phyloP scores from a whole-genome alignment of 2,797 vertebrate genomes.

The Oryzias dopingdopingensis region DNA sequence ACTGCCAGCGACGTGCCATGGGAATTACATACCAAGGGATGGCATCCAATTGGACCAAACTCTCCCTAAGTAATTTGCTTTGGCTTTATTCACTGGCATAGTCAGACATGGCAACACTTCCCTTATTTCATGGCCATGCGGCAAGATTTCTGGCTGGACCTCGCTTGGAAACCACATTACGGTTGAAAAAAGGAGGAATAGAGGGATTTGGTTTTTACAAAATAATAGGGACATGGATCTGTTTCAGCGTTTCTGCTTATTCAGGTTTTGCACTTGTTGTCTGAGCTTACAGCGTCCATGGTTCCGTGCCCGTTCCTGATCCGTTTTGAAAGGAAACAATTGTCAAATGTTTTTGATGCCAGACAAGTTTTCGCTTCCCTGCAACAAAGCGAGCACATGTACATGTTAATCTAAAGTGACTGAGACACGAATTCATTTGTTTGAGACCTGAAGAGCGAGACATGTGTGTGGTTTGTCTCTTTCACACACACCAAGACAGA shows the following conservation, averaged over 20 bases:
- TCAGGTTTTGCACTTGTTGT: conserved; percentile 72
- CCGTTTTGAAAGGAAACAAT: conserved; percentile 65
- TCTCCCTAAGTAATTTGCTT: conserved; percentile 80
- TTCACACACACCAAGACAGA: no score
- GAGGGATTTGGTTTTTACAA: conserved; percentile 73
- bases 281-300: conserved; percentile 61
- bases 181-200: conserved; percentile 62
- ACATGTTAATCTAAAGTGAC: conserved; percentile 58
- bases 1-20: conserved; percentile 74
- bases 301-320: conserved; percentile 68
- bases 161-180: conserved; percentile 71
- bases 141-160: conserved; percentile 79
- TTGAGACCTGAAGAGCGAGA: background rate
- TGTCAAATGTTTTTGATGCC: conserved; percentile 52
- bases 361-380: conserved; percentile 71
- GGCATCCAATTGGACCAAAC: conserved; percentile 81
- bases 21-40: conserved; percentile 81
- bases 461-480: conserved; percentile 3
- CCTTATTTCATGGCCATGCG: conserved; percentile 71
- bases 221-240: conserved; percentile 66
- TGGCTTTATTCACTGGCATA: conserved; percentile 80
- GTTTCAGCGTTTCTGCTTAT: conserved; percentile 67
- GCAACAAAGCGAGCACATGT: conserved; percentile 57
- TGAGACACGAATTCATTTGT: conserved; percentile 48
- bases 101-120: conserved; percentile 67